phyloP scores from a whole-genome alignment of 2,797 vertebrate genomes.

The Amniataba percoides region DNA sequence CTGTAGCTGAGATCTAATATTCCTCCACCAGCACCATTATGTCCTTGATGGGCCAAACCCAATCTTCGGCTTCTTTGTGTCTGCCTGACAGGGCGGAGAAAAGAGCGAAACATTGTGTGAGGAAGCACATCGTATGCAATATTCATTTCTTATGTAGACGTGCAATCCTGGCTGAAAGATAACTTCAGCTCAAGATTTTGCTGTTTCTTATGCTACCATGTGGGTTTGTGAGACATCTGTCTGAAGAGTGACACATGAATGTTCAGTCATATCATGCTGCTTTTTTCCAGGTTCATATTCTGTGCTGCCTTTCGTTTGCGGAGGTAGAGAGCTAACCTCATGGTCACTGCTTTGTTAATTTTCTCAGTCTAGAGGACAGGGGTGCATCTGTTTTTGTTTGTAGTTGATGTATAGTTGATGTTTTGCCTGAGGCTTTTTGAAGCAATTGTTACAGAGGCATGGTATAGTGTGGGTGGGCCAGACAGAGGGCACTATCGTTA shows the following conservation, averaged over 20 bases:
- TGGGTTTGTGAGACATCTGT: conserved; percentile 30
- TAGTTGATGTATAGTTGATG: conserved; percentile 37
- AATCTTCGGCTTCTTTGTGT: conserved; percentile 76
- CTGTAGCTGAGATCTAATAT: conserved; percentile 86
- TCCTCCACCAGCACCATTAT: conserved; percentile 75
- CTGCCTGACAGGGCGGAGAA: conserved; percentile 67
- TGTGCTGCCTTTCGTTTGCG: conserved; percentile 2
- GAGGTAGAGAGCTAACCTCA: conserved; percentile 19
- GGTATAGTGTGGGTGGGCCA: conserved; percentile 29
- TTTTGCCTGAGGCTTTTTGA: conserved; percentile 18
- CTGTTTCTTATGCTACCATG: conserved; percentile 17
- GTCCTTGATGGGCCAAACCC: conserved; percentile 81
- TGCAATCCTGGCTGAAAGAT: conserved; percentile 24
- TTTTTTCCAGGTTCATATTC: conserved; percentile 22
- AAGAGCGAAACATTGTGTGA: conserved; percentile 41
- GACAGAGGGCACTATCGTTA: conserved; percentile 41
- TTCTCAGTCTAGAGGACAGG: conserved; percentile 22
- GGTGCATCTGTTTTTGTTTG: conserved; percentile 40
- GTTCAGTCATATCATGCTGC: background rate
- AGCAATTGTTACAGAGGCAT: conserved; percentile 29
- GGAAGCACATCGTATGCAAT: conserved; percentile 49
- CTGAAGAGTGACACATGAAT: conserved; percentile 36
- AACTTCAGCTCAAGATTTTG: conserved; percentile 34
- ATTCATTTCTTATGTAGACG: conserved; percentile 49
- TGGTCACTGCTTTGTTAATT: conserved; percentile 40